Base-by-base conservation (phyloP, 64 coral and sea anemone species). In the Porites lutea region DNA sequence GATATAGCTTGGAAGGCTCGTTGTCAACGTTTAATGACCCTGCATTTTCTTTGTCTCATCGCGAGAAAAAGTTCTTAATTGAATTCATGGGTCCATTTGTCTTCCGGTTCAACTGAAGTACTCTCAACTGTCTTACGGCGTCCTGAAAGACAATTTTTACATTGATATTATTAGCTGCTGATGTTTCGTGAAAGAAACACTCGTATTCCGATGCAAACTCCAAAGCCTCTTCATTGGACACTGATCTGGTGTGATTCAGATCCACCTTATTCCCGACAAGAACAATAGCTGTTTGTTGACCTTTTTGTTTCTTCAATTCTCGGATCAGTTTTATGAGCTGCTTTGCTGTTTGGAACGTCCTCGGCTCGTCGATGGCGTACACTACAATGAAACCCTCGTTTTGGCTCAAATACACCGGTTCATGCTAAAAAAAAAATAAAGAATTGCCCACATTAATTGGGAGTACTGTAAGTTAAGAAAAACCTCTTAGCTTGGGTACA, bases 351-450 rank as follows among this genome's bases (percentile, higher is more conserved):
- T 97, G 88, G 43, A 91, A 97, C 60, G 92, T 88, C 45, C 92
- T n/a, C 37, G 82, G 93, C 15, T 97, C 92, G 55, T 94, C 89
- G 18, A 97, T 93, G 69, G 92, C 66, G 43, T 94, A 97, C 6
- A 97, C 95, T 5, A 97, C 95, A 67, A 97, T 74, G 49, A 97
- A 97, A 18, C 95, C 95, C 53, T 97, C 92, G 49, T 97, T 94
- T 67, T 94, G 92, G 77, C 82, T 97, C 22, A 94, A 58, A 45
- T 97, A 97, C 14, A 97, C 92, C 9, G 95, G 95, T 54, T 97
- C 92, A 47, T 97, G 66, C 92, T 97, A 27, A 71, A 61, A 27
- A 71, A 61, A 71, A 83, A 83, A 82, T 2, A 19, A 55, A 20
- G 18, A 58, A 49, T 72, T 69, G 6, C 16, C 16, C 14, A n/a